phyloP scores from a whole-genome alignment of 1,140 invertebrate species.

The Mya arenaria region DNA sequence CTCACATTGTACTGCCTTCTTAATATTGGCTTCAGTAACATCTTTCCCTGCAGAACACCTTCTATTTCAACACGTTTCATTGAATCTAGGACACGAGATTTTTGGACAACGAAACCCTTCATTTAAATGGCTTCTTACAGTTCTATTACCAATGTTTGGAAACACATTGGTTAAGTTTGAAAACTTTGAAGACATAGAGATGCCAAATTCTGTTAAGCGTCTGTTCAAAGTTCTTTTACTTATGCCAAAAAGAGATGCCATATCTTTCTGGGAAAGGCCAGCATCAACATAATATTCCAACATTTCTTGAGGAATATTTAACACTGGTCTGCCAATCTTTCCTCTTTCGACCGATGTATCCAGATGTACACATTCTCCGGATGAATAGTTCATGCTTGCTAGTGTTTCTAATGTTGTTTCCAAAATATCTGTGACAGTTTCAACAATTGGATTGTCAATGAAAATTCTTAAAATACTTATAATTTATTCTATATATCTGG shows the following conservation, averaged over 20 bases:
- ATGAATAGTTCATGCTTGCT: neutral
- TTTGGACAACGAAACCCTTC: slow-evolving; percentile 25
- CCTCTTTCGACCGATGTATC: slow-evolving; percentile 3
- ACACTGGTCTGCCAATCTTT: slow-evolving; percentile 10
- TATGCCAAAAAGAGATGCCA: slow-evolving; percentile 37
- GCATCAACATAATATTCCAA: slow-evolving; percentile 28
- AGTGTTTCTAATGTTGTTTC: slow-evolving; percentile 27
- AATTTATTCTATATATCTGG: slow-evolving; percentile 27
- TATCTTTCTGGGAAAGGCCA: slow-evolving; percentile 32
- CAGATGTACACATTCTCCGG: neutral
- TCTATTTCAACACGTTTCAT: slow-evolving; percentile 42
- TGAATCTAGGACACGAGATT: slow-evolving; percentile 36
- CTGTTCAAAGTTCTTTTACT: slow-evolving; percentile 43
- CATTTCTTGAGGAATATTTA: slow-evolving; percentile 39
- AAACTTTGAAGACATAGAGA: slow-evolving; percentile 40
- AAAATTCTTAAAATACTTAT: slow-evolving; percentile 15
- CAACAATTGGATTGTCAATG: slow-evolving; percentile 17
- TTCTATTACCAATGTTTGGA: slow-evolving; percentile 5
- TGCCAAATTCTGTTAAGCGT: slow-evolving; percentile 33
- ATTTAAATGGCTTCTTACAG: slow-evolving; percentile 36
- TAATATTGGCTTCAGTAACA: slow-evolving; percentile 29
- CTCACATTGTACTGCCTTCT: slow-evolving; percentile 36
- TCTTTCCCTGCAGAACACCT: slow-evolving; percentile 33
- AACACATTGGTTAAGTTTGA: slow-evolving; percentile 27
- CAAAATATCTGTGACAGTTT: slow-evolving; percentile 29